These are phyloP conservation scores for Himalopsyche kuldschensis DNA, from an alignment of 2,888 invertebrate genomes.

Conservation along the genomic window DNA sequence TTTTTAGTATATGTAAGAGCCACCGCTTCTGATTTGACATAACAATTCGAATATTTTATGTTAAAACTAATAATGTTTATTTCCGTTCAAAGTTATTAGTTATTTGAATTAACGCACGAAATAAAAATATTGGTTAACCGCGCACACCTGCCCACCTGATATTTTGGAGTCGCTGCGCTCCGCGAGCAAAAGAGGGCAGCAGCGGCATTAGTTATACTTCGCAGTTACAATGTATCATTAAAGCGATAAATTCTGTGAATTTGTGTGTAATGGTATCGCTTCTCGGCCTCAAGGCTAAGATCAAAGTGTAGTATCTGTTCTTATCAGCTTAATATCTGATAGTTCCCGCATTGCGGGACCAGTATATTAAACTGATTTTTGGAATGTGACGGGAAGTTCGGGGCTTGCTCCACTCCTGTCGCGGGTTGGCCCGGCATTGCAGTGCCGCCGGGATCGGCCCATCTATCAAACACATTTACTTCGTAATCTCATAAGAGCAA, in stretches of 20 bases:
- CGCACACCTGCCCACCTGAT: too few relatives aligned
- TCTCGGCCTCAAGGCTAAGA: conserved; percentile 63
- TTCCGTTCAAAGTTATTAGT: too few relatives aligned
- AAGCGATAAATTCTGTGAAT: background rate
- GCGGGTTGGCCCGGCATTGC: conserved; percentile 71
- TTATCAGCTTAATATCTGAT: conserved; percentile 73
- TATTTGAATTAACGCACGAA: too few relatives aligned
- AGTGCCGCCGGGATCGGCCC: conserved; percentile 61
- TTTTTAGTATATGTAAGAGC: too few relatives aligned
- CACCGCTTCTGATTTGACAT: too few relatives aligned
- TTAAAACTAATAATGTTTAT: too few relatives aligned
- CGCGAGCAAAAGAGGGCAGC: background rate
- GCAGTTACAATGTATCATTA: background rate
- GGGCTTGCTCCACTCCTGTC: conserved; percentile 69
- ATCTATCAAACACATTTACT: background rate
- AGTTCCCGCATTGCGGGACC: conserved; percentile 58
- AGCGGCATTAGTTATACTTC: background rate
- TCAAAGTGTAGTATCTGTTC: conserved; percentile 69
- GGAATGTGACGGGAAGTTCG: conserved; percentile 59
- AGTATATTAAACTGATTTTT: conserved; percentile 63
- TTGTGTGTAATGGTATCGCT: conserved; percentile 46
- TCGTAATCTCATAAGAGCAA: too few relatives aligned
- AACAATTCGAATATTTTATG: too few relatives aligned
- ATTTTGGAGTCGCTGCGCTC: background rate
- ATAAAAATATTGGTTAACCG: too few relatives aligned